phyloP scores from a whole-genome alignment of 2,113 vertebrate genomes.

The Pseudopipra pipra region DNA sequence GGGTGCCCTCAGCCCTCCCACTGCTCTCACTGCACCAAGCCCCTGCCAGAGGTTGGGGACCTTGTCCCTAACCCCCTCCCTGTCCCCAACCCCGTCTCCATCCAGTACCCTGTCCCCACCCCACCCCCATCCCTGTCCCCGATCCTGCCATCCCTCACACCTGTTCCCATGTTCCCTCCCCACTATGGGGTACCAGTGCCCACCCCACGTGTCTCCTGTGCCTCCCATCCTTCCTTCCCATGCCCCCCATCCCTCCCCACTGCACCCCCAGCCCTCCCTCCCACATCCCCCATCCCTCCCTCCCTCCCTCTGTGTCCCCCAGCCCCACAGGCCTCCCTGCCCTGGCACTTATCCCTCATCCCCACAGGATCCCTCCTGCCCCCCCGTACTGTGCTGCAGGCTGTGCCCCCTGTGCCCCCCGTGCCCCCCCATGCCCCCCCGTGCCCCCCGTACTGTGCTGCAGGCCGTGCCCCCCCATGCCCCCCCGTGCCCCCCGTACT shows the following conservation, averaged over 20 bases:
- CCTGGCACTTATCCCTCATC: too few species aligned
- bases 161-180: neutral
- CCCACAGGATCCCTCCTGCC: too few species aligned
- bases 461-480: neutral
- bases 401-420: constrained; percentile 38
- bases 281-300: neutral
- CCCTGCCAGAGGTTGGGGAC: fast-evolving
- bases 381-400: constrained; percentile 86
- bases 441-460: neutral
- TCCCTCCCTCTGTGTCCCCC: neutral
- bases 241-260: neutral
- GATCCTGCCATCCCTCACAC: neutral
- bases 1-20: fast-evolving
- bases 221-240: neutral
- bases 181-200: fast-evolving
- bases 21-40: neutral
- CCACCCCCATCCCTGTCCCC: too few species aligned
- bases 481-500: constrained; percentile 63
- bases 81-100: neutral
- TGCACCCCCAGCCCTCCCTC: neutral
- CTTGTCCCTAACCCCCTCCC: too few species aligned
- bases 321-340: neutral
- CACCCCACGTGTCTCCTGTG: fast-evolving
- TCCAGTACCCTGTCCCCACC: neutral
- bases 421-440: too few species aligned